Evolutionary conservation across 1,140 invertebrate species (phyloP).

Genomic region (Mactra quadrangularis): DNA sequence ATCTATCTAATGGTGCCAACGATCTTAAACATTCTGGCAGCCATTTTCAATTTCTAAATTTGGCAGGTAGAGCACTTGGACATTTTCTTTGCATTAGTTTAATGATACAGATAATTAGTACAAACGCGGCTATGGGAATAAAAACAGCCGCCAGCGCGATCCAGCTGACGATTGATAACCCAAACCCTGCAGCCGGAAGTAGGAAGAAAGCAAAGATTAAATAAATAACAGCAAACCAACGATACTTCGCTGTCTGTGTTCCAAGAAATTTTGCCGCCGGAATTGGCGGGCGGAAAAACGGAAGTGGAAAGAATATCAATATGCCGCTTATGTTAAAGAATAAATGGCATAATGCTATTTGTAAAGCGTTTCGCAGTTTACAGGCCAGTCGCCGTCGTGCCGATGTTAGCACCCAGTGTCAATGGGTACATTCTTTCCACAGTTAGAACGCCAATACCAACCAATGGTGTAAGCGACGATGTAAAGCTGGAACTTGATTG

Average conservation of each 20-base stretch:
- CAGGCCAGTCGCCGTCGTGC: slow-evolving; percentile 86
- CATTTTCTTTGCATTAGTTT: slow-evolving; percentile 74
- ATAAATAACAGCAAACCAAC: slow-evolving; percentile 87
- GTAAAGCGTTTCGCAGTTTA: slow-evolving; percentile 83
- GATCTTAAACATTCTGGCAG: slow-evolving; percentile 73
- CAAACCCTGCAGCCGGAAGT: slow-evolving; percentile 84
- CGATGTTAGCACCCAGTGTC: slow-evolving; percentile 87
- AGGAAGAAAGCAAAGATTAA: slow-evolving; percentile 85
- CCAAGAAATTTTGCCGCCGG: slow-evolving; percentile 85
- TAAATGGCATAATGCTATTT: slow-evolving; percentile 73
- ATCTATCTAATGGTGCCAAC: slow-evolving; percentile 71
- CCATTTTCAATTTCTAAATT: slow-evolving; percentile 75
- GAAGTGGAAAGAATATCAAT: slow-evolving; percentile 87
- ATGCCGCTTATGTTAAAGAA: slow-evolving; percentile 85
- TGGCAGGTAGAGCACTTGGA: slow-evolving; percentile 67
- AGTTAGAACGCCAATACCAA: slow-evolving; percentile 86
- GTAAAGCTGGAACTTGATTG: slow-evolving; percentile 88
- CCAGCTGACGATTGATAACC: slow-evolving; percentile 82
- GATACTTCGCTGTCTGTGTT: slow-evolving; percentile 84
- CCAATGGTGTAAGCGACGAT: slow-evolving; percentile 86
- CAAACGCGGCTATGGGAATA: slow-evolving; percentile 66
- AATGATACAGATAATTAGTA: slow-evolving; percentile 71
- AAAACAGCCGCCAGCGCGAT: slow-evolving; percentile 73
- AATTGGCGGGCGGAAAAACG: slow-evolving; percentile 86
- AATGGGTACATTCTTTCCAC: slow-evolving; percentile 87